A percentile compares a stretch with the other conserved stretches of the same genome.
Conservation (phyloP, 2,888 invertebrate species). For the Drosophila aldrichi region DNA sequence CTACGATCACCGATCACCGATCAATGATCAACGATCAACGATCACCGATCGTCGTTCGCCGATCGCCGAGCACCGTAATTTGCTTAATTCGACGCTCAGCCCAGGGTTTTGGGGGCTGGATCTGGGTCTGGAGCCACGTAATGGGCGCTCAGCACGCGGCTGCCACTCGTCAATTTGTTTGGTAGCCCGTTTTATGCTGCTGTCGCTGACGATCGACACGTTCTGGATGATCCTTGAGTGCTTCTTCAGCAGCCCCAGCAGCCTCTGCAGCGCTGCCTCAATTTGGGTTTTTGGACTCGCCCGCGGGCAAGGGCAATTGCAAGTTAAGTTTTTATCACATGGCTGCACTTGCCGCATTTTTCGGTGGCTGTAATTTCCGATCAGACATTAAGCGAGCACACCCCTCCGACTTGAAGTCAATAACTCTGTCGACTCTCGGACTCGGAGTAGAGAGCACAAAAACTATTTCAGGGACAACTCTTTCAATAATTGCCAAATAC, state of each 20-base stretch:
- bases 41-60: conserved; percentile 15
- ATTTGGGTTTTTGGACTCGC: conserved; percentile 52
- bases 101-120: conserved; percentile 31
- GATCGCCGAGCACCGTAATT: conserved; percentile 74
- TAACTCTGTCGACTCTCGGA: conserved; percentile 13
- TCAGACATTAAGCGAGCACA: conserved; percentile 52
- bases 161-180: conserved; percentile 73
- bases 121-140: conserved; percentile 45
- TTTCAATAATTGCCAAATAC: conserved; percentile 9
- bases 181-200: conserved; percentile 15
- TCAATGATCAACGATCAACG: conserved; percentile 17
- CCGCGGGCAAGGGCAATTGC: conserved; percentile 57
- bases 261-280: conserved; percentile 54
- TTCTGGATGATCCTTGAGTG: conserved; percentile 64
- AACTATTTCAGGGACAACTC: conserved; percentile 14
- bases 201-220: conserved; percentile 66
- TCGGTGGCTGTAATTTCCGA: conserved; percentile 62
- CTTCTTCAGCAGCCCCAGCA: conserved; percentile 40
- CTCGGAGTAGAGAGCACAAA: conserved; percentile 10
- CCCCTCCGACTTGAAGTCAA: conserved; percentile 21
- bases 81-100: conserved; percentile 82
- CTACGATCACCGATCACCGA: conserved; percentile 23
- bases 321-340: conserved; percentile 60
- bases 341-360: conserved; percentile 59
- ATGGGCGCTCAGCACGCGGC: conserved; percentile 73